Percentiles rank a stretch among this genome's conserved stretches.
Evolutionary conservation across 2,113 vertebrate species (phyloP).

Genomic region (Lycaon pictus): DNA sequence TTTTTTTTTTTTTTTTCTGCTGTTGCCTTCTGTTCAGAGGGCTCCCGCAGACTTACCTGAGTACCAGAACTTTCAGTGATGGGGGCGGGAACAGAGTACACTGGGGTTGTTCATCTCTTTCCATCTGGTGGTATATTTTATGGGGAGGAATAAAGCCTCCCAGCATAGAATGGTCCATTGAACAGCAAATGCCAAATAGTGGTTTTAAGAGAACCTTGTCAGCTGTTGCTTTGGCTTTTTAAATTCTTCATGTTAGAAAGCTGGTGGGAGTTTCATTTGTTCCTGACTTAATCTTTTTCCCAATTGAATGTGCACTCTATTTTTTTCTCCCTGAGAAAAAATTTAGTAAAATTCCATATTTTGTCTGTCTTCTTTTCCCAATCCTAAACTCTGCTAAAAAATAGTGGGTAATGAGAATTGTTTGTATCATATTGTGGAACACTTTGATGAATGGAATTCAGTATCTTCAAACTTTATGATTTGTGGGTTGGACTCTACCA

Average conservation of each 20-base stretch:
- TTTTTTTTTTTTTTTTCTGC: not conserved
- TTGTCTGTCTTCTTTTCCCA: conserved; percentile 21
- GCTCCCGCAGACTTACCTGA: not conserved
- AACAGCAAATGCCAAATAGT: conserved; percentile 12
- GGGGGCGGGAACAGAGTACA: not conserved
- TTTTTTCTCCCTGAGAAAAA: not conserved
- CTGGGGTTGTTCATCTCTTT: not conserved
- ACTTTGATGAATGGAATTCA: not conserved
- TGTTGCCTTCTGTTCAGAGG: conserved; percentile 27
- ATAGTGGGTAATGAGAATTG: not conserved
- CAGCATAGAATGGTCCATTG: not conserved
- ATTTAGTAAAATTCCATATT: conserved; percentile 38
- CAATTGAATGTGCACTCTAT: not conserved
- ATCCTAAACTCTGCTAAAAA: not conserved
- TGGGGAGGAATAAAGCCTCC: not conserved
- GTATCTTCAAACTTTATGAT: not conserved
- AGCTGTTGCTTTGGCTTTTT: conserved; percentile 64
- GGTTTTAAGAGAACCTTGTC: not conserved
- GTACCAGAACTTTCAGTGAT: not conserved
- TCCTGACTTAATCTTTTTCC: conserved; percentile 60
- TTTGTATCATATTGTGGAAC: not conserved
- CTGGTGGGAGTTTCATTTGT: not conserved
- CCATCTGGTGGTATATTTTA: not conserved
- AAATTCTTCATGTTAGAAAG: not conserved
- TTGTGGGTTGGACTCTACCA: not conserved